Evolutionary conservation across 2,888 invertebrate species (phyloP).

Genomic region (Eulithis testata): DNA sequence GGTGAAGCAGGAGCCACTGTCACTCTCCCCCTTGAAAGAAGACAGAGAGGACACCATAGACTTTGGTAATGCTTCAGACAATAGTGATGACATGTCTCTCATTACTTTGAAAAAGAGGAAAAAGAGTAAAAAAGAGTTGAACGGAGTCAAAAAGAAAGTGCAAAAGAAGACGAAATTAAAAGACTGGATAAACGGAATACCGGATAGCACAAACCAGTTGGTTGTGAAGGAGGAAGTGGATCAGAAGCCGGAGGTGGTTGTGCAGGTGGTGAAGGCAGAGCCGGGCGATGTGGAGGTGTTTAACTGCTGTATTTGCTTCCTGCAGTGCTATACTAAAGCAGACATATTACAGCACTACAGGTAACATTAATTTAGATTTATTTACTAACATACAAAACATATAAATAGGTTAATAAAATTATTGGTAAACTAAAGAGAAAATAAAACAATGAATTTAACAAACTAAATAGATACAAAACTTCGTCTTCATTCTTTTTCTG

Average conservation of each 20-base stretch:
- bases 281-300: slow-evolving; percentile 49
- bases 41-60: slow-evolving; percentile 53
- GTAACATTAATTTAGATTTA: slow-evolving; percentile 45
- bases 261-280: slow-evolving; percentile 51
- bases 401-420: no score
- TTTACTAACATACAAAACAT: not conserved
- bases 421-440: no score
- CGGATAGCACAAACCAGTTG: slow-evolving; percentile 38
- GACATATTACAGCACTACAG: slow-evolving; percentile 74
- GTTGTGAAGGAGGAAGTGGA: slow-evolving; percentile 44
- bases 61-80: slow-evolving; percentile 55
- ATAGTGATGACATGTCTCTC: slow-evolving; percentile 68
- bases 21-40: slow-evolving; percentile 54
- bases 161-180: slow-evolving; percentile 54
- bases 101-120: slow-evolving; percentile 64
- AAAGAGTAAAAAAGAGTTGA: slow-evolving; percentile 49
- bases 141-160: slow-evolving; percentile 49
- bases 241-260: slow-evolving; percentile 41
- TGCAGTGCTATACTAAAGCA: slow-evolving; percentile 53
- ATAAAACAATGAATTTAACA: no score
- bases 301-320: slow-evolving; percentile 74
- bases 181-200: slow-evolving; percentile 52
- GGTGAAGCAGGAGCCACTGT: slow-evolving; percentile 62
- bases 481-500: no score
- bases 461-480: no score